These are phyloP conservation scores for Penaeus vannamei DNA, from an alignment of 1,140 invertebrate genomes.

Conservation along the genomic window DNA sequence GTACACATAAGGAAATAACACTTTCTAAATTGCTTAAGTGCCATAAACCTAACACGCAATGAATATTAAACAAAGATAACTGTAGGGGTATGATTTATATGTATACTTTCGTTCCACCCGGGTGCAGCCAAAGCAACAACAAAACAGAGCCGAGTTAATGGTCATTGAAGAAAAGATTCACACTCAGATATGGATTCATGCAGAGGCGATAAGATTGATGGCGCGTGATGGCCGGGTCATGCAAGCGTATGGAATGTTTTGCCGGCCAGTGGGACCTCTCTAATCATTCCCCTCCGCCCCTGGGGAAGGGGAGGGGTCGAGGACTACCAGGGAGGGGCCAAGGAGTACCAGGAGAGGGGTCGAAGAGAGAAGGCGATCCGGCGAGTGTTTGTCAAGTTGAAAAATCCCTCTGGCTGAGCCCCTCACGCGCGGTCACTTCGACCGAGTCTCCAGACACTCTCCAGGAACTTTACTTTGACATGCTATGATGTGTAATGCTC, in stretches of 20 bases:
- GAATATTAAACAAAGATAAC: conserved; percentile 26
- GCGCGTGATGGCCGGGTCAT: neutral
- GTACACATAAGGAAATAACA: too few relatives aligned
- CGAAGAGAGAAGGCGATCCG: neutral
- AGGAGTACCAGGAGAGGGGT: neutral
- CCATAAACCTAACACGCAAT: conserved; percentile 11
- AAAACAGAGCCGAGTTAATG: neutral
- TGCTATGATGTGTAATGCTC: neutral
- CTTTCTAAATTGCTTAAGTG: conserved; percentile 1
- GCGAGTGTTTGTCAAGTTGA: too few relatives aligned
- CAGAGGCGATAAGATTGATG: conserved; percentile 25
- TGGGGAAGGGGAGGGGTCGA: neutral
- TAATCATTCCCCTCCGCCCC: neutral
- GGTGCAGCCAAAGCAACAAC: conserved; percentile 2
- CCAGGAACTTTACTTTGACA: neutral
- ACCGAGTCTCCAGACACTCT: neutral
- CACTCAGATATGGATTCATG: conserved; percentile 13
- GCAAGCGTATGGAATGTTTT: neutral
- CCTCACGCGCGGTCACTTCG: neutral
- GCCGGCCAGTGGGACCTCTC: too few relatives aligned
- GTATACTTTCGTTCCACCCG: conserved; percentile 8
- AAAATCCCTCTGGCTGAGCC: neutral
- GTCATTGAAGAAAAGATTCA: neutral
- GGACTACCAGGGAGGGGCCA: neutral
- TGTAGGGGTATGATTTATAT: conserved; percentile 19